Evolutionary conservation across 2,797 vertebrate species (phyloP).

Genomic region (Euthynnus affinis): DNA sequence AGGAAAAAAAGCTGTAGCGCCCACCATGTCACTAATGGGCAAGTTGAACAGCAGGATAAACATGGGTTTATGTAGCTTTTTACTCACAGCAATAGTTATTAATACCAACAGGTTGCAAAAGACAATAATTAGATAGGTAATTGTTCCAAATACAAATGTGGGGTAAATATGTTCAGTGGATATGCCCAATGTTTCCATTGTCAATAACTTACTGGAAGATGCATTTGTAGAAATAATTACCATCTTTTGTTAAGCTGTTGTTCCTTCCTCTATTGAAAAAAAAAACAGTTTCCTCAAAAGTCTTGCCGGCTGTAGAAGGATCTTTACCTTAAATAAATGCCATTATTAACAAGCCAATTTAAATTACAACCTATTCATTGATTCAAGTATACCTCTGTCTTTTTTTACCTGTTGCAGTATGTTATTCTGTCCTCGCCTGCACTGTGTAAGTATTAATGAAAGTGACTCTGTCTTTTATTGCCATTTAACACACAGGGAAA

Average conservation of each 20-base stretch:
- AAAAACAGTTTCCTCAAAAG: too few relatives aligned
- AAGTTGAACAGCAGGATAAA: constrained; percentile 79
- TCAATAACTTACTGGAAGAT: constrained; percentile 30
- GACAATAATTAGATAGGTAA: constrained; percentile 69
- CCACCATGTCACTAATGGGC: constrained; percentile 75
- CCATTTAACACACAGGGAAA: too few relatives aligned
- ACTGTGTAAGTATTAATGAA: too few relatives aligned
- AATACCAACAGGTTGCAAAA: constrained; percentile 74
- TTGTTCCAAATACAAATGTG: constrained; percentile 67
- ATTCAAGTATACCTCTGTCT: too few relatives aligned
- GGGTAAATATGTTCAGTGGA: constrained; percentile 57
- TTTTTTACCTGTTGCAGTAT: too few relatives aligned
- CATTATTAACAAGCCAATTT: too few relatives aligned
- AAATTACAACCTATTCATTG: too few relatives aligned
- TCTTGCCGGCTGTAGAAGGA: too few relatives aligned
- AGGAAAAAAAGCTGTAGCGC: constrained; percentile 78
- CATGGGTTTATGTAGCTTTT: constrained; percentile 82
- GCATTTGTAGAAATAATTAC: constrained; percentile 26
- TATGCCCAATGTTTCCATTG: constrained; percentile 58
- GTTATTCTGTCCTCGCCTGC: too few relatives aligned
- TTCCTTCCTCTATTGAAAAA: neutral
- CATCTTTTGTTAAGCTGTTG: neutral
- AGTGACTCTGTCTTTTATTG: too few relatives aligned
- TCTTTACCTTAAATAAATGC: too few relatives aligned
- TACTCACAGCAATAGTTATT: constrained; percentile 63